These are phyloP conservation scores for Triplophysa siluroides DNA, from an alignment of 2,113 vertebrate species.

Conservation along the genomic window DNA sequence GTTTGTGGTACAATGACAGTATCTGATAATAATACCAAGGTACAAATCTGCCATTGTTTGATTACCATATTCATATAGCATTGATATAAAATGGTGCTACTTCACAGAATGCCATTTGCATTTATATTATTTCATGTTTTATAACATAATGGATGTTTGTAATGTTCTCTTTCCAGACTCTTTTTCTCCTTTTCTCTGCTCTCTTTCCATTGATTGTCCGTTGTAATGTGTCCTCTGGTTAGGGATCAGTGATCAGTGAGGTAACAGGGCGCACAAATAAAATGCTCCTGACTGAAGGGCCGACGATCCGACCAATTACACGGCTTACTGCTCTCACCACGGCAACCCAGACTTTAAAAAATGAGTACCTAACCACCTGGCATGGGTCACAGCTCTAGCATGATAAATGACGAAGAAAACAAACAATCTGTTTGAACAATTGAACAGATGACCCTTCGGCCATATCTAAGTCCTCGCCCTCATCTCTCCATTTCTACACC, in stretches of 20 bases:
- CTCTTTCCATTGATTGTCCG: not conserved
- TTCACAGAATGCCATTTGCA: too few relatives aligned
- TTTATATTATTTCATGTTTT: not conserved
- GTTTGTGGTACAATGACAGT: too few relatives aligned
- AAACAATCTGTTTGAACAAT: slow-evolving; percentile 5
- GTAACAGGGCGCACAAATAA: slow-evolving; percentile 35
- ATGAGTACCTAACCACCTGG: slow-evolving; percentile 53
- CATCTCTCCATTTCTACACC: not conserved
- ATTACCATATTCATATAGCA: too few relatives aligned
- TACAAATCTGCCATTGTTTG: too few relatives aligned
- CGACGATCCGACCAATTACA: slow-evolving; percentile 65
- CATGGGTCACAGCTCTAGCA: slow-evolving; percentile 58
- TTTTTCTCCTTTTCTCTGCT: not conserved
- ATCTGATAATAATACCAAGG: too few relatives aligned
- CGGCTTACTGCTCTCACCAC: slow-evolving; percentile 63
- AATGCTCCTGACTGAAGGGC: slow-evolving; percentile 50
- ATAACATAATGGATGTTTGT: not conserved
- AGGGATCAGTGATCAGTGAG: slow-evolving; percentile 43
- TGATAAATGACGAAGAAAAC: slow-evolving; percentile 31
- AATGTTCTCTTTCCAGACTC: not conserved
- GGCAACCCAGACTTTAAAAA: slow-evolving; percentile 45
- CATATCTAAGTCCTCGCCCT: slow-evolving; percentile 9
- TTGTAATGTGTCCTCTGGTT: slow-evolving; percentile 28
- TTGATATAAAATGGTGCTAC: too few relatives aligned
- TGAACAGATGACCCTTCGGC: slow-evolving; percentile 5